Base-by-base conservation (phyloP, 2,113 vertebrate species). In the Sisor rabdophorus region DNA sequence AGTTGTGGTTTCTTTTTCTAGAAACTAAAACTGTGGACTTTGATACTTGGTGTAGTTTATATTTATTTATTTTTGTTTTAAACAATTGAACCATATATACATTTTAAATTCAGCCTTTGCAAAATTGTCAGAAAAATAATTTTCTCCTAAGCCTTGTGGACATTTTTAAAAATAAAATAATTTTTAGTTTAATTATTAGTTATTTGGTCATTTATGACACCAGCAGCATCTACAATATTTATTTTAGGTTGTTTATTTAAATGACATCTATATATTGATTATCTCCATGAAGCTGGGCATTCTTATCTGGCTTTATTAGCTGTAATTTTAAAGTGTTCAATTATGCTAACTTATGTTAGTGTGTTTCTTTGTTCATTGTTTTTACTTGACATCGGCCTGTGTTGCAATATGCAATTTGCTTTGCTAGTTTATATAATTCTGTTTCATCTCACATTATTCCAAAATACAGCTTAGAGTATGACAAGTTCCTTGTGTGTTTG, bases 271-370 rank as follows among this genome's bases (percentile, higher is more conserved):
- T 47, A 26, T 55, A 53, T 50, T 75, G n/a, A 55, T 24, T 50
- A 54, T 65, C 63, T 36, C 32, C 16, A 40, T 28, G 0, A 15
- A 36, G 13, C 61, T 67, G 52, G 20, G 30, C 56, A 47, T 19
- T 68, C 56, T 68, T 47, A 76, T 67, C 36, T 28, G 19, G 26
- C 24, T 67, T 67, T 30, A 20, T 56, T 19, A 6, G 54, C 52
- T 65, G 69, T 63, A 55, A 73, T 78, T 78, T 72, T 48, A 47
- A 78, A 73, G 32, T 73, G 26, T 70, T 78, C 75, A 22, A 61
- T 26, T 78, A 56, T 81, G 75, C 71, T 75, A 70, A 64, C 50
- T 61, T 60, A 22, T 36, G 13, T 65, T 28, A 56, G 50, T 56
- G n/a, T 74, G 4, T 50, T 70, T 11, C 69, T 24, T 75, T 9